These are phyloP conservation scores for Gadus macrocephalus DNA, from an alignment of 2,113 vertebrate species.

Conservation along the genomic window DNA sequence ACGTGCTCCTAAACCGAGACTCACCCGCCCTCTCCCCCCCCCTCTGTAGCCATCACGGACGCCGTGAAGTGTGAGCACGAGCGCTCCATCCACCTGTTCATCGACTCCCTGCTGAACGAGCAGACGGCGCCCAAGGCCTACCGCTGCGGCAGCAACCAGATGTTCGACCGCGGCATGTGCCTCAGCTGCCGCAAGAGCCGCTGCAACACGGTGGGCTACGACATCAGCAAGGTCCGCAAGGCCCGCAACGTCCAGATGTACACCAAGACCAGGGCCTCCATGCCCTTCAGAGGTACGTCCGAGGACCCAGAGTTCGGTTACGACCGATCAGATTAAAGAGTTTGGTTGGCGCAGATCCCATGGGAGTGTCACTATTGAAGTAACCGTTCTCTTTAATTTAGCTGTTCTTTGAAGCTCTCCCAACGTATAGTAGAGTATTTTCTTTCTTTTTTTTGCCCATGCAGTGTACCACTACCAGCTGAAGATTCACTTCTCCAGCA, in stretches of 20 bases:
- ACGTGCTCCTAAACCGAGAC: neutral
- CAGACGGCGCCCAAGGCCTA: constrained; percentile 61
- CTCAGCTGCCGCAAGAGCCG: constrained; percentile 69
- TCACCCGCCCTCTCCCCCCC: neutral
- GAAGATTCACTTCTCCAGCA: constrained; percentile 73
- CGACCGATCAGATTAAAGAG: neutral
- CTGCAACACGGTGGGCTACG: constrained; percentile 74
- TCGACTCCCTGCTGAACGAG: constrained; percentile 72
- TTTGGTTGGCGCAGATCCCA: too few species aligned
- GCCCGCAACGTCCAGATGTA: constrained; percentile 65
- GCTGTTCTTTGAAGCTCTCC: too few species aligned
- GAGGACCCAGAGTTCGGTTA: neutral
- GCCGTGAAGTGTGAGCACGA: constrained; percentile 75
- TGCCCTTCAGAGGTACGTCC: constrained; percentile 75
- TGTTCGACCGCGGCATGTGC: constrained; percentile 73
- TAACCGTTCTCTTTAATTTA: too few species aligned
- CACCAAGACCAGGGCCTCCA: constrained; percentile 71
- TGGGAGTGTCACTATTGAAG: too few species aligned
- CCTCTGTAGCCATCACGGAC: constrained; percentile 58
- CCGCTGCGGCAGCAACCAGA: constrained; percentile 61
- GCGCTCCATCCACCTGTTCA: constrained; percentile 74
- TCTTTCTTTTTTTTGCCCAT: neutral
- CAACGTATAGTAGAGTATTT: neutral
- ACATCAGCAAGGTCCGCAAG: constrained; percentile 60
- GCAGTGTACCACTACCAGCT: constrained; percentile 77